phyloP scores from a whole-genome alignment of 2,113 vertebrate genomes.

The Pygoscelis adeliae region DNA sequence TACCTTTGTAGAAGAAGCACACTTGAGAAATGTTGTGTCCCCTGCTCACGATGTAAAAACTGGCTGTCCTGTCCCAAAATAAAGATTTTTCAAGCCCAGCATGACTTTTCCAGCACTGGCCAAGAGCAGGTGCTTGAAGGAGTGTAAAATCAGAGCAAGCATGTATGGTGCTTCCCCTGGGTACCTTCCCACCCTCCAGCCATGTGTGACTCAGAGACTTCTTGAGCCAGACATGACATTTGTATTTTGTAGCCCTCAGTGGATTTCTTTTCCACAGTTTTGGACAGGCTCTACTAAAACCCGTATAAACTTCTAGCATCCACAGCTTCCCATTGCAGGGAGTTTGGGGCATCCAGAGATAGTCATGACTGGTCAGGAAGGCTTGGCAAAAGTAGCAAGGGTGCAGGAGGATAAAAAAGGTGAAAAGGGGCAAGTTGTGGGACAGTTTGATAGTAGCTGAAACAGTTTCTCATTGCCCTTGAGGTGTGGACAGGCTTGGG shows the following conservation, averaged over 20 bases:
- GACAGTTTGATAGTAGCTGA: background rate
- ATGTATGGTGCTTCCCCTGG: background rate
- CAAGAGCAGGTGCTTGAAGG: background rate
- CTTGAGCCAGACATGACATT: background rate
- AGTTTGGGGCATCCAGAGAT: background rate
- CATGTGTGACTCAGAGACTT: background rate
- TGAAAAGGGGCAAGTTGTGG: background rate
- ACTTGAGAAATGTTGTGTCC: background rate
- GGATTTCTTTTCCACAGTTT: background rate
- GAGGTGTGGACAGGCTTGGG: background rate
- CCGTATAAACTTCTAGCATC: fast-evolving
- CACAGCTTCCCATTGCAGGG: background rate
- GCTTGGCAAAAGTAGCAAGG: background rate
- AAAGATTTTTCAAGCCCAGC: background rate
- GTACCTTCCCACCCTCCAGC: background rate
- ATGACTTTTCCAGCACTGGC: background rate
- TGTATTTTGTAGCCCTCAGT: background rate
- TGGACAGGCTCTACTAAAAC: background rate
- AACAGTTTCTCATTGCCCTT: background rate
- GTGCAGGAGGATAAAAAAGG: background rate
- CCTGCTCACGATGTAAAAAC: background rate
- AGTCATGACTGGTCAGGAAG: background rate
- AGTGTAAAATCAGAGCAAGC: background rate
- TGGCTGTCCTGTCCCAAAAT: background rate
- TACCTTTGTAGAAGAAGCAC: background rate